Percentiles rank a stretch among this genome's conserved stretches.
Conservation (phyloP, 2,113 vertebrate species). For the Colaptes auratus region DNA sequence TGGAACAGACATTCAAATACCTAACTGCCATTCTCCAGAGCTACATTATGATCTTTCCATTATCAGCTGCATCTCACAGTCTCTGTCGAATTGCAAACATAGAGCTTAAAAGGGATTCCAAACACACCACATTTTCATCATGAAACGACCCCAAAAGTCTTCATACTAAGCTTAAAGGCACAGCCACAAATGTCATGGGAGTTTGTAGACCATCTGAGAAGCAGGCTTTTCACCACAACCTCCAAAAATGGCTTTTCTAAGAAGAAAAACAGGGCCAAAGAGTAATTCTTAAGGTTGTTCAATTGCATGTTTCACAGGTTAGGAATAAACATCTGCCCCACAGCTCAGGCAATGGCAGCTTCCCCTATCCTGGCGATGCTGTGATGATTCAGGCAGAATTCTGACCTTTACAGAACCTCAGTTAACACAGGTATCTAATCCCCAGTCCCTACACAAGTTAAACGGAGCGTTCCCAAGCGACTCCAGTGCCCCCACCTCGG, state of each 20-base stretch:
- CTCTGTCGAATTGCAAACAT: neutral
- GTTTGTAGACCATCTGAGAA: neutral
- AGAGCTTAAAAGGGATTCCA: neutral
- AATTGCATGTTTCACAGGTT: neutral
- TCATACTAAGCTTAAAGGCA: neutral
- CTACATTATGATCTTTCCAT: neutral
- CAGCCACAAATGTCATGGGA: neutral
- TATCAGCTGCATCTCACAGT: neutral
- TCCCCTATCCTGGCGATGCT: accelerated
- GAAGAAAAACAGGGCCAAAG: too few species aligned
- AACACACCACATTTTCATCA: accelerated
- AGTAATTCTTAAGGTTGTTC: neutral
- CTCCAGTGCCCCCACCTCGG: neutral
- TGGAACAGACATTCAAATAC: neutral
- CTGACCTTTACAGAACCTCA: neutral
- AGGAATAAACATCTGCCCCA: neutral
- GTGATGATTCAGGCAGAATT: neutral
- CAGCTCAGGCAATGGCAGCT: accelerated
- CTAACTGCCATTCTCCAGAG: neutral
- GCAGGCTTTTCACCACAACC: neutral
- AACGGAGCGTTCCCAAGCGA: accelerated
- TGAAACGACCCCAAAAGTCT: neutral
- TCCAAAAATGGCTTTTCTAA: neutral
- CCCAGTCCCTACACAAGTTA: neutral
- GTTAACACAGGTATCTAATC: neutral